Conservation (phyloP, 1,140 invertebrate species). For the Eriosoma lanigerum region DNA sequence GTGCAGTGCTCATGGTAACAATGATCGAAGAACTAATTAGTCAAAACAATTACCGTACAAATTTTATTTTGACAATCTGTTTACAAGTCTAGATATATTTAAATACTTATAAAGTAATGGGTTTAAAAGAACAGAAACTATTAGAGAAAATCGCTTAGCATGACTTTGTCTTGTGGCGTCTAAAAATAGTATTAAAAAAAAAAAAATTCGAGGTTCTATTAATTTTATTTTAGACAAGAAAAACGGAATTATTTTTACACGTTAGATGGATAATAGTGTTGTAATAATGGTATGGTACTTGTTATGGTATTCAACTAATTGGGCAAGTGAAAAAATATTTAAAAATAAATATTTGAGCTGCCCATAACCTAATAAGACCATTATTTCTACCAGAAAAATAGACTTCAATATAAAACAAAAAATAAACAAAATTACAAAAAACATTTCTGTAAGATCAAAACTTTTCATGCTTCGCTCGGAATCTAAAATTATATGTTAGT, state of each 20-base stretch:
- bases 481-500: too few species aligned
- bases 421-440: too few species aligned
- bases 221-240: not conserved
- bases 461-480: too few species aligned
- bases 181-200: too few species aligned
- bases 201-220: too few species aligned
- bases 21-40: conserved; percentile 18
- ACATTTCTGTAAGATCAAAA: too few species aligned
- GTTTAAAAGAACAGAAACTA: conserved; percentile 20
- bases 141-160: conserved; percentile 22
- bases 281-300: conserved; percentile 2
- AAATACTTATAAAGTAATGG: conserved; percentile 14
- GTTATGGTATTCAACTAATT: not conserved
- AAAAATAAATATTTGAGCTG: not conserved
- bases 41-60: conserved; percentile 15
- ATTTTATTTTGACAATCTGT: conserved; percentile 49
- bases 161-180: too few species aligned
- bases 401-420: too few species aligned
- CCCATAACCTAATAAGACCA: not conserved
- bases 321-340: not conserved
- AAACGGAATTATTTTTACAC: not conserved
- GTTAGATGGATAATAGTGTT: conserved; percentile 27
- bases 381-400: too few species aligned
- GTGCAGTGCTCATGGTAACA: conserved; percentile 22
- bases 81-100: not conserved